Evolutionary conservation across 2,113 vertebrate genomes (phyloP).

Genomic region (Mus spicilegus): DNA sequence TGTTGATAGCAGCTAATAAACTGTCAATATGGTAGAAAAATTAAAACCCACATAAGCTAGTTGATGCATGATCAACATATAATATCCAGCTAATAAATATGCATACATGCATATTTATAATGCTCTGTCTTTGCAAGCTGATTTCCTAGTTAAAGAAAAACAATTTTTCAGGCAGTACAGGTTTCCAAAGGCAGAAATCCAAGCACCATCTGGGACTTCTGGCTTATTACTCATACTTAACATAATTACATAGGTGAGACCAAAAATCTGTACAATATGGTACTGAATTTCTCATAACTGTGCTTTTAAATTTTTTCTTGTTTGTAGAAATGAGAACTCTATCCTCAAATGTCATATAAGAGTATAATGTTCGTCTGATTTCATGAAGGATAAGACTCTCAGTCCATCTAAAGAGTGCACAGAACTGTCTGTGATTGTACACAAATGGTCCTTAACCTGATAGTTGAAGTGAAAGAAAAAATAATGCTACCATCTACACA

Average conservation of each 20-base stretch:
- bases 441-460: neutral
- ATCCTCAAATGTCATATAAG: neutral
- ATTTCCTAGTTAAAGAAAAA: constrained; percentile 14
- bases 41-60: neutral
- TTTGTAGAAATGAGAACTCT: neutral
- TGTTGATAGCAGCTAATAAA: neutral
- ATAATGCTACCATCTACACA: neutral
- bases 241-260: neutral
- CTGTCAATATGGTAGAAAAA: neutral
- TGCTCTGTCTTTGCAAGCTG: neutral
- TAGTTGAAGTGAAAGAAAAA: neutral
- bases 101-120: neutral
- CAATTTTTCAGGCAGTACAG: neutral
- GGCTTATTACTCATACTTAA: neutral
- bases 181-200: neutral
- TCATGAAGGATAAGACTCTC: too few relatives aligned
- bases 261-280: neutral
- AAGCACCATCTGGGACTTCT: neutral
- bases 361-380: fast-evolving
- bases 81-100: neutral
- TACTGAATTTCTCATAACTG: neutral
- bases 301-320: neutral
- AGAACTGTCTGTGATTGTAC: neutral
- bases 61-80: neutral
- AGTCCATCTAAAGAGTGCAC: neutral